Percentiles rank a stretch among this genome's conserved stretches.
phyloP scores from a whole-genome alignment of 2,888 invertebrate species.

The Terebella lapidaria region DNA sequence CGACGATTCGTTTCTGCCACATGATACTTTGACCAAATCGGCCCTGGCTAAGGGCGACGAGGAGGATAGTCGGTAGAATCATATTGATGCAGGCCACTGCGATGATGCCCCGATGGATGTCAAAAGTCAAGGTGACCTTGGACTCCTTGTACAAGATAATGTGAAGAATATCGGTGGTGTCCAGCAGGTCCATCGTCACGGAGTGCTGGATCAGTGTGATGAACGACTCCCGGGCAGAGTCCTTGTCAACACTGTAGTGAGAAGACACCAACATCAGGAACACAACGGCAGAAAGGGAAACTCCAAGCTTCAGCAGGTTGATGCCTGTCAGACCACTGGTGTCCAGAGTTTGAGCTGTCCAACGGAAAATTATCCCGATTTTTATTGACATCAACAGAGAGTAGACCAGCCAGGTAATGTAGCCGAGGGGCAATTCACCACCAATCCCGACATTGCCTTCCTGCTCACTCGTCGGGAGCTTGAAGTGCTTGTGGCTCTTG shows the following conservation, averaged over 20 bases:
- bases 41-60: not conserved
- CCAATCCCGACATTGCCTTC: not conserved
- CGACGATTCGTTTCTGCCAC: not conserved
- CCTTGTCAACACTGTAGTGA: not conserved
- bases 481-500: not conserved
- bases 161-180: not conserved
- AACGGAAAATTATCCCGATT: not conserved
- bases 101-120: not conserved
- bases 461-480: not conserved
- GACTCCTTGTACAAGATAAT: not conserved
- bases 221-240: not conserved
- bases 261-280: not conserved
- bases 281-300: not conserved
- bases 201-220: not conserved
- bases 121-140: not conserved
- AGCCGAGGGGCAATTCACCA: not conserved
- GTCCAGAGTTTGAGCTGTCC: not conserved
- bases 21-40: not conserved
- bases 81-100: not conserved
- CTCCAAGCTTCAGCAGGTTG: not conserved
- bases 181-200: not conserved
- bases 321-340: not conserved
- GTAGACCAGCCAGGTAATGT: not conserved
- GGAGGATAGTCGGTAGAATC: not conserved
- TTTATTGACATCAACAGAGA: not conserved